Conservation (phyloP, 2,797 vertebrate species). For the Phrynocephalus guinanensis region DNA sequence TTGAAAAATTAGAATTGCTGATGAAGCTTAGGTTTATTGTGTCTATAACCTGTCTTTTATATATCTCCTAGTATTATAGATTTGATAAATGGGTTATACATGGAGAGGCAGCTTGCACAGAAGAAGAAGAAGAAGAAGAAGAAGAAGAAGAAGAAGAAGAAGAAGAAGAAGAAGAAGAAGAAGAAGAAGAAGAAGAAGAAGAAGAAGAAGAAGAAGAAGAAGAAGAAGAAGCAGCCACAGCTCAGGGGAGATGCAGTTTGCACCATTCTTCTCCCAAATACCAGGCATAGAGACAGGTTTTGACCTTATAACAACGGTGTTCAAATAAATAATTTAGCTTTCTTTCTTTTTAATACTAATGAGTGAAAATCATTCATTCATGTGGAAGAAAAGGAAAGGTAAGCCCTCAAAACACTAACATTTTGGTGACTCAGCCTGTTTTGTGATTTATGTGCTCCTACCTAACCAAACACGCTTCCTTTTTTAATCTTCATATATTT, state of each 20-base stretch:
- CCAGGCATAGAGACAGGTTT: no score
- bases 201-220: no score
- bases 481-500: no score
- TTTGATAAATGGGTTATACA: background rate
- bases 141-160: no score
- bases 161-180: no score
- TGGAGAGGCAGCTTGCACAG: background rate
- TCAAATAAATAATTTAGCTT: background rate
- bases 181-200: no score
- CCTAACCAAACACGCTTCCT: background rate
- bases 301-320: no score
- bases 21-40: conserved; percentile 74
- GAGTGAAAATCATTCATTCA: background rate
- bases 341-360: background rate
- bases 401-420: background rate
- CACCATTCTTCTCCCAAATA: no score
- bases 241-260: background rate
- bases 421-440: background rate
- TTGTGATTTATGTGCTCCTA: background rate
- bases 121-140: background rate
- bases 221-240: background rate
- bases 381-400: no score
- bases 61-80: background rate
- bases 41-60: conserved; percentile 64
- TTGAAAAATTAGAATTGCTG: conserved; percentile 81